Evolutionary conservation across 2,888 invertebrate species (phyloP).

Genomic region (Apamea crenata): DNA sequence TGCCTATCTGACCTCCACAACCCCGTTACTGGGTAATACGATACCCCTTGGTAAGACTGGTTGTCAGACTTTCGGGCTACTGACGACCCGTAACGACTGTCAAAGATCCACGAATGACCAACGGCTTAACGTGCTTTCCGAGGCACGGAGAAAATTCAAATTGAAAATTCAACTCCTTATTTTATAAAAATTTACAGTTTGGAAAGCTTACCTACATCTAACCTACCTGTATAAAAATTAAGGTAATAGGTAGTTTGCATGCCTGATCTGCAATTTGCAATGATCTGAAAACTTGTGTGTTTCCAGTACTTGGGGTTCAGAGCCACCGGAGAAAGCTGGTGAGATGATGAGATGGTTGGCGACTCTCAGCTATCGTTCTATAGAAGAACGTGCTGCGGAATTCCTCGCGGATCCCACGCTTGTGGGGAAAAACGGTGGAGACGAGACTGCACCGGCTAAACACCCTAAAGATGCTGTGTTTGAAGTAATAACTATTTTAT

Average conservation of each 20-base stretch:
- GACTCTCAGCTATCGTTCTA: constrained; percentile 84
- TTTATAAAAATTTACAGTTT: too few relatives aligned
- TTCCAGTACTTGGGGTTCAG: constrained; percentile 79
- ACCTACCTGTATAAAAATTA: not conserved
- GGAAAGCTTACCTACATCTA: too few relatives aligned
- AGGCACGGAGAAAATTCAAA: too few relatives aligned
- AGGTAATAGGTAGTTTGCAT: not conserved
- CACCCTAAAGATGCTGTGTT: constrained; percentile 84
- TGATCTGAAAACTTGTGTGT: constrained; percentile 1
- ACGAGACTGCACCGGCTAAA: constrained; percentile 69
- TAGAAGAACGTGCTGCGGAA: constrained; percentile 75
- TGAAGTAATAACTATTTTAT: constrained; percentile 72
- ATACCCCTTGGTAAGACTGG: too few relatives aligned
- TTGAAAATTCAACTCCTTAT: too few relatives aligned
- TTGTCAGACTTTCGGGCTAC: too few relatives aligned
- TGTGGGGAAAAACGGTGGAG: constrained; percentile 67
- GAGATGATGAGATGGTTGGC: constrained; percentile 86
- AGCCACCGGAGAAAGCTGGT: constrained; percentile 78
- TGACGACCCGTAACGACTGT: too few relatives aligned
- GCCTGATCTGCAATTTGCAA: not conserved
- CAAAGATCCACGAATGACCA: too few relatives aligned
- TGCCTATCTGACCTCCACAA: too few relatives aligned
- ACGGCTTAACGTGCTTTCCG: too few relatives aligned
- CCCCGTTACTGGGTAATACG: too few relatives aligned
- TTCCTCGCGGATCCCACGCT: constrained; percentile 77